A percentile compares a stretch with the other conserved stretches of the same genome.
Conservation (phyloP, 2,888 invertebrate genomes). For the Sinelater perroti region DNA sequence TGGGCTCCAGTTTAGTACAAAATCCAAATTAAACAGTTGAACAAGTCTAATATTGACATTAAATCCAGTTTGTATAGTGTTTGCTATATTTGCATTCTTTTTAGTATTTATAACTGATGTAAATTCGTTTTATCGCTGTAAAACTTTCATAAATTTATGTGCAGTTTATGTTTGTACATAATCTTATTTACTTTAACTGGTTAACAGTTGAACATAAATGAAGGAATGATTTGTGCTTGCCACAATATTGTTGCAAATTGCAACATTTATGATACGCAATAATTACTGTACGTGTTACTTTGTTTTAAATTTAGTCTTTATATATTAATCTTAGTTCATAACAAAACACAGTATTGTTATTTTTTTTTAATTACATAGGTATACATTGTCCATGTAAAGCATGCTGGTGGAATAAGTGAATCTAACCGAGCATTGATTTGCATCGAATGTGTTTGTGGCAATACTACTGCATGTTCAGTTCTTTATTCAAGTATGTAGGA, state of each 20-base stretch:
- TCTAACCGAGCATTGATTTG: conserved; percentile 15
- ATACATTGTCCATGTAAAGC: background rate
- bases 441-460: conserved; percentile 22
- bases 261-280: conserved; percentile 31
- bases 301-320: conserved; percentile 16
- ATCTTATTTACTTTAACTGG: conserved; percentile 44
- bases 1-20: conserved; percentile 60
- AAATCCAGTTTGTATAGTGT: conserved; percentile 49
- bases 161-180: conserved; percentile 61
- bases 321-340: conserved; percentile 23
- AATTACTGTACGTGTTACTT: conserved; percentile 28
- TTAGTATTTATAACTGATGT: conserved; percentile 55
- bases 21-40: conserved; percentile 45
- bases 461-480: background rate
- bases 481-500: background rate
- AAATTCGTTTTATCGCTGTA: conserved; percentile 58
- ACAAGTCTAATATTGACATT: conserved; percentile 17
- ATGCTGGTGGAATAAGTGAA: background rate
- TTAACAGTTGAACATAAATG: conserved; percentile 7
- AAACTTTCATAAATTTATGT: conserved; percentile 52
- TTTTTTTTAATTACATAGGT: conserved; percentile 17
- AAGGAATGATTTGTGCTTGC: conserved; percentile 23
- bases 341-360: conserved; percentile 30
- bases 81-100: conserved; percentile 58
- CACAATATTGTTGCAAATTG: conserved; percentile 15